These are phyloP conservation scores for Emydocephalus ijimae DNA, from an alignment of 2,113 vertebrate species.

Conservation along the genomic window DNA sequence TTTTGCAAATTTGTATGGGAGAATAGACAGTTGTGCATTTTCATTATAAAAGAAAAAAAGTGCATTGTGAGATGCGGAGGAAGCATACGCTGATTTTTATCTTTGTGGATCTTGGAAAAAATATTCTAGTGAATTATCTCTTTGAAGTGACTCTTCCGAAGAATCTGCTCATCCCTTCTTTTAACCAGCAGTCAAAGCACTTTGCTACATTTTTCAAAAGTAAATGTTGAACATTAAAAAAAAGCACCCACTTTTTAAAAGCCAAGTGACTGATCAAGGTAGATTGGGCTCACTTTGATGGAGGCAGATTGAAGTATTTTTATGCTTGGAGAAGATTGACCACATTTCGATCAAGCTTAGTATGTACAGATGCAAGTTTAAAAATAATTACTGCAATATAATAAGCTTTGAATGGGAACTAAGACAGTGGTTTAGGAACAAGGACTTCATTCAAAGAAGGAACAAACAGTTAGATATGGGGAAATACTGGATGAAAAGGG, in stretches of 20 bases:
- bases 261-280: neutral
- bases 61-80: neutral
- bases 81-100: neutral
- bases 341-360: neutral
- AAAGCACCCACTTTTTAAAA: neutral
- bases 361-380: neutral
- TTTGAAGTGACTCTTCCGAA: neutral
- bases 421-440: neutral
- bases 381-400: neutral
- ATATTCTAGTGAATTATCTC: neutral
- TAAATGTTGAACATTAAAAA: neutral
- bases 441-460: neutral
- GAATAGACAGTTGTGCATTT: neutral
- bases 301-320: neutral
- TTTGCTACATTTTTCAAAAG: neutral
- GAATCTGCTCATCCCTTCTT: neutral
- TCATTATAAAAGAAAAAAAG: neutral
- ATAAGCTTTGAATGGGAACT: neutral
- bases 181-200: neutral
- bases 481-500: too few relatives aligned
- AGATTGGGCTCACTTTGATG: neutral
- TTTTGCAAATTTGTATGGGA: neutral
- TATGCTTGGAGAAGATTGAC: neutral
- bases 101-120: neutral
- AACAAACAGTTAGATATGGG: too few relatives aligned